phyloP scores from a whole-genome alignment of 2,888 invertebrate genomes.

The Monochamus alternatus region DNA sequence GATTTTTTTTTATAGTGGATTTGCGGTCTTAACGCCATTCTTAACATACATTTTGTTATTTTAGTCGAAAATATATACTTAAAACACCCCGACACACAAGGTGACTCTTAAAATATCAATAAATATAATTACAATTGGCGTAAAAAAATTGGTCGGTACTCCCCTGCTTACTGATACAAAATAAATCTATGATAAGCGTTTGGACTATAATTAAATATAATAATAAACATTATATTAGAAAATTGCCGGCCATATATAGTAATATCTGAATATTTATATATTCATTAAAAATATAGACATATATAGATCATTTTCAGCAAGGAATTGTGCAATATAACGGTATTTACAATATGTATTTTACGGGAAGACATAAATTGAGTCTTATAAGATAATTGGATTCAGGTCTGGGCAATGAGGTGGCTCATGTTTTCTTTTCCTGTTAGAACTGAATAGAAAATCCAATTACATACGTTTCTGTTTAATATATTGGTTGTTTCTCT shows the following conservation, averaged over 20 bases:
- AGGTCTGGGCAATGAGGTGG: neutral
- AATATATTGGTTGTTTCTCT: no score
- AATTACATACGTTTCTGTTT: neutral
- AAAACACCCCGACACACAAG: no score
- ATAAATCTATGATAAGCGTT: constrained; percentile 35
- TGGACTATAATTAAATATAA: constrained; percentile 43
- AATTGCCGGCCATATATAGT: constrained; percentile 62
- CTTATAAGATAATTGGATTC: neutral
- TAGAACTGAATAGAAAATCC: neutral
- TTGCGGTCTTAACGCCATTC: no score
- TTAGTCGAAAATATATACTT: no score
- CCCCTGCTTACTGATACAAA: neutral
- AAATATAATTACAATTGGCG: neutral
- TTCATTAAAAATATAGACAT: constrained; percentile 41
- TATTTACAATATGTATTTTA: no score
- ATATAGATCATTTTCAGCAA: constrained; percentile 18
- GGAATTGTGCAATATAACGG: constrained; percentile 23
- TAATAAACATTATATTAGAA: constrained; percentile 50
- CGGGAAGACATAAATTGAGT: no score
- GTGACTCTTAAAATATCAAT: no score
- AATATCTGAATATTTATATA: constrained; percentile 50
- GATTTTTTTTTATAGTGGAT: no score
- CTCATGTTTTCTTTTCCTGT: neutral
- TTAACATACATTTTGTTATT: no score
- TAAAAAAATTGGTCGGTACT: constrained; percentile 15